Percentiles rank a stretch among this genome's conserved stretches.
phyloP scores from a whole-genome alignment of 2,888 invertebrate species.

The Halictus ligatus region DNA sequence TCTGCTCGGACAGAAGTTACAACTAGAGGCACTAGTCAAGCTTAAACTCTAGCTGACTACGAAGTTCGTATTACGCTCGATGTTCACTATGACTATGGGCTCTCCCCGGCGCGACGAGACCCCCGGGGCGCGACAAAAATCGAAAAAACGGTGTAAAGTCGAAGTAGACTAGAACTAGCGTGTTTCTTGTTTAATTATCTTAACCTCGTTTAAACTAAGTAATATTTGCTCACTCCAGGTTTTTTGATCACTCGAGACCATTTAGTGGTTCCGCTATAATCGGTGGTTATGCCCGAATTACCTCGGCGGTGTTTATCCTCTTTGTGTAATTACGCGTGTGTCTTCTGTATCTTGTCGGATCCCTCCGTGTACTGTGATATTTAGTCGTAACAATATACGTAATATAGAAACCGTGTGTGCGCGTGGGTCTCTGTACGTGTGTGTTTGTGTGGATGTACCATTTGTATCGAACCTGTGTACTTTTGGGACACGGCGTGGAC shows the following conservation, averaged over 20 bases:
- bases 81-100: constrained; percentile 50
- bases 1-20: constrained; percentile 71
- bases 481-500: constrained; percentile 15
- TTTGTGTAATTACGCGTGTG: constrained; percentile 1
- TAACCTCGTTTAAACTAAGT: constrained; percentile 30
- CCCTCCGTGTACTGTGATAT: background rate
- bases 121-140: constrained; percentile 32
- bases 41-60: constrained; percentile 78
- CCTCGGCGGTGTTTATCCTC: constrained; percentile 12
- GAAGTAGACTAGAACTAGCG: constrained; percentile 36
- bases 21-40: constrained; percentile 83
- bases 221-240: constrained; percentile 53
- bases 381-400: constrained; percentile 22
- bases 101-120: constrained; percentile 19
- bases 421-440: background rate
- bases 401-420: constrained; percentile 20
- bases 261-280: constrained; percentile 44
- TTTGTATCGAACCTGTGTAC: background rate
- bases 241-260: constrained; percentile 54
- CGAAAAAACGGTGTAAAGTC: constrained; percentile 43
- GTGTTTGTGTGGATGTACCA: background rate
- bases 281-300: constrained; percentile 4
- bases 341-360: background rate
- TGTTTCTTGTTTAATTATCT: constrained; percentile 11
- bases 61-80: constrained; percentile 66